Evolutionary conservation across 2,113 vertebrate genomes (phyloP).

Genomic region (Turdus rufiventris): DNA sequence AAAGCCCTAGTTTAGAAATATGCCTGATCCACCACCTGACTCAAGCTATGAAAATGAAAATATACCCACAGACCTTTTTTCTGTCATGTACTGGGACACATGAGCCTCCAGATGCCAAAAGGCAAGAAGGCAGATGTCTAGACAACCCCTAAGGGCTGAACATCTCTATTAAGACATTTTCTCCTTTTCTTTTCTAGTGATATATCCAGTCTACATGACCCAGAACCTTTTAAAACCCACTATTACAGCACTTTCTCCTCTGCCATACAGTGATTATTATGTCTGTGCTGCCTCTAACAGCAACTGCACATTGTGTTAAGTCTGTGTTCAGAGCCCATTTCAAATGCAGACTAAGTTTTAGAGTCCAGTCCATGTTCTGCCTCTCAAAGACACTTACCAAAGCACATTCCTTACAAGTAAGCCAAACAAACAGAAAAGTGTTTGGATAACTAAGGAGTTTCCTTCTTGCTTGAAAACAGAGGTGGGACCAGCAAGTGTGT

Average conservation of each 20-base stretch:
- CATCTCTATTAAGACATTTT: not conserved
- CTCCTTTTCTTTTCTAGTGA: not conserved
- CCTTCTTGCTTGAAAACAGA: not conserved
- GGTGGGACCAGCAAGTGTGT: not conserved
- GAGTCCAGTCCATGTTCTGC: not conserved
- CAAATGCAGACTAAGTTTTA: not conserved
- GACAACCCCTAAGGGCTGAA: not conserved
- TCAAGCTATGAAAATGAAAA: not conserved
- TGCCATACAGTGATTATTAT: not conserved
- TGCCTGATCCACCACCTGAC: not conserved
- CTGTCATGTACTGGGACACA: not conserved
- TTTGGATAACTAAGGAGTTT: not conserved
- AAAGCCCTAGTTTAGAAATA: not conserved
- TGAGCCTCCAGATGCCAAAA: not conserved
- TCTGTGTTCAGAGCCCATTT: not conserved
- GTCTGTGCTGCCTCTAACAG: not conserved
- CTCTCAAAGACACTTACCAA: not conserved
- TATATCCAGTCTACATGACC: not conserved
- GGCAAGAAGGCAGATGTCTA: not conserved
- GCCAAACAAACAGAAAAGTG: not conserved
- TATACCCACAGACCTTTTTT: not conserved
- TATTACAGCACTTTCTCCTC: not conserved
- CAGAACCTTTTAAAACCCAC: not conserved
- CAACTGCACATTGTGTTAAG: not conserved
- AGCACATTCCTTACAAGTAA: conserved; percentile 5